Base-by-base conservation (phyloP, 1,140 invertebrate genomes). In the Heliconius hewitsoni region DNA sequence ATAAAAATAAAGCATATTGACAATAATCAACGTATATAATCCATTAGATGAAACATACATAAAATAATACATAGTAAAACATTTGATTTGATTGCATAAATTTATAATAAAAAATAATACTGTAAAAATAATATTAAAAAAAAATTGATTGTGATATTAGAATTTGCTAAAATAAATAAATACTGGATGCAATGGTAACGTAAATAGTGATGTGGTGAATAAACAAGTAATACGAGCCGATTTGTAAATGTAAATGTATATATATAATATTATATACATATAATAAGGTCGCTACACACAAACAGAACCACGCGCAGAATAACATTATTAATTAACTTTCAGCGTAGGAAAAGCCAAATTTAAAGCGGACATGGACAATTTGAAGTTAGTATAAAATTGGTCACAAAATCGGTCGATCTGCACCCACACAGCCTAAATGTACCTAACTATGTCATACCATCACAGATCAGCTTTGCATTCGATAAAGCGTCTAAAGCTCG, bases 381-480 rank as follows among this genome's bases (percentile, higher is more conserved):
- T 74, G 76, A 84, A 81, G 73, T 84, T 79, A 84, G 34, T 82
- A 78, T 71, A 84, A 82, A 87, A 85, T 83, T 85, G 82, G 79
- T 81, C 82, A 76, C 71, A 75, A 82, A 79, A 23, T 66, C 74
- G 82, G 84, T 83, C 74, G 79, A 74, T 83, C 79, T 78, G 85
- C 81, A 85, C 81, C 86, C 90, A 89, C 88, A 90, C 90, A 90
- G 89, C 89, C 89, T 89, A 89, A 77, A 90, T 87, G 89, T 90
- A 91, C 87, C 87, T 91, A 93, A 90, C 88, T 93, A 93, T 88
- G 87, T 90, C 88, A 90, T 91, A 93, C 87, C 90, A 94, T 94
- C 92, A 94, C 92, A 94, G 92, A 94, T 93, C 86, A 92, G 90
- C 90, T 92, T 94, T 91, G 90, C 90, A 85, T 87, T 91, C 81